Evolutionary conservation across 2,113 vertebrate genomes (phyloP).

Genomic region (Catharus minimus): DNA sequence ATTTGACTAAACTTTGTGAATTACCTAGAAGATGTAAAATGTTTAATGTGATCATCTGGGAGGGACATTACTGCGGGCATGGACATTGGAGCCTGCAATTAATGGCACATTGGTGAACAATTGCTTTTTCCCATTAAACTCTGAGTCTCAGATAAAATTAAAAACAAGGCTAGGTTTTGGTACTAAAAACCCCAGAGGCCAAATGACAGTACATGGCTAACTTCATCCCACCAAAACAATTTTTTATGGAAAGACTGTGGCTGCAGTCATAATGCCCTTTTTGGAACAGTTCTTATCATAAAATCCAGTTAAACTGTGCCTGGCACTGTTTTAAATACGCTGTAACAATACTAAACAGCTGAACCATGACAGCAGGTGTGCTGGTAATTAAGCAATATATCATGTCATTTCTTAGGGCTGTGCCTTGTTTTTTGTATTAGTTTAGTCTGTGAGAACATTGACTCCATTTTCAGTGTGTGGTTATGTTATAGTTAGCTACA

Average conservation of each 20-base stretch:
- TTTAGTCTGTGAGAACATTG: not conserved
- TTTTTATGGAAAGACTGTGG: not conserved
- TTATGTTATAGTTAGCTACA: not conserved
- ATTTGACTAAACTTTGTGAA: not conserved
- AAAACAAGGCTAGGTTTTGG: not conserved
- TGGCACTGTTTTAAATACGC: not conserved
- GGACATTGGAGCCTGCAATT: not conserved
- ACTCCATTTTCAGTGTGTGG: not conserved
- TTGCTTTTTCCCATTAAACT: not conserved
- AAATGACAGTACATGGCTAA: not conserved
- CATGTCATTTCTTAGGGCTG: not conserved
- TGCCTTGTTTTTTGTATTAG: not conserved
- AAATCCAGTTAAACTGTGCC: not conserved
- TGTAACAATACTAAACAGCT: not conserved
- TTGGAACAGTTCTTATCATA: not conserved
- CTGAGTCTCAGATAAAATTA: not conserved
- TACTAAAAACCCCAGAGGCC: not conserved
- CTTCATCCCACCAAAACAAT: not conserved
- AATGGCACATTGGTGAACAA: not conserved
- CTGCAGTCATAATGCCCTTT: not conserved
- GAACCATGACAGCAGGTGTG: not conserved
- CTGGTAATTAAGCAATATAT: slow-evolving; percentile 2
- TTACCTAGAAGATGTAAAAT: not conserved
- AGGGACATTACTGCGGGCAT: not conserved
- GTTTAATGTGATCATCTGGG: not conserved